Conservation (phyloP, 2,888 invertebrate genomes). For the Trachelus iudaicus region DNA sequence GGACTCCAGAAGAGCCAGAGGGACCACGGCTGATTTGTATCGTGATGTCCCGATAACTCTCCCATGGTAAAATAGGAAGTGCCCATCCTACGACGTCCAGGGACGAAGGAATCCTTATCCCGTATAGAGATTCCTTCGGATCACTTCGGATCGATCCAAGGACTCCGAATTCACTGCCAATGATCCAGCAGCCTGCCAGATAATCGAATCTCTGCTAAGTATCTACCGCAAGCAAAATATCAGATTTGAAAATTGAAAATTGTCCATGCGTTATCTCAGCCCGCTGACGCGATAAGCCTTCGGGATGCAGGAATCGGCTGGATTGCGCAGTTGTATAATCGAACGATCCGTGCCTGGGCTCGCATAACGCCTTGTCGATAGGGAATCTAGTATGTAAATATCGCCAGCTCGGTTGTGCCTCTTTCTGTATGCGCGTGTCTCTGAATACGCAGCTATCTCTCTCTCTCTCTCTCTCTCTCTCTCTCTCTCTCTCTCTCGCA, state of each 20-base stretch:
- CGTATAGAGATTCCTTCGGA: not conserved
- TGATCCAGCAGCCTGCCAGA: no score
- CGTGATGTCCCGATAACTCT: slow-evolving; percentile 15
- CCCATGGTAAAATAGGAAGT: slow-evolving; percentile 15
- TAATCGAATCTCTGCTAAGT: no score
- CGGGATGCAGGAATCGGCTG: no score
- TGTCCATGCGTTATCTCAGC: no score
- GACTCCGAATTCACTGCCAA: no score
- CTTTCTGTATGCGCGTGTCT: slow-evolving; percentile 12
- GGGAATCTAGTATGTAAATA: slow-evolving; percentile 48
- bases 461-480: slow-evolving; percentile 11
- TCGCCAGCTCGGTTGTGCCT: slow-evolving; percentile 12
- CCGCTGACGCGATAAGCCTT: no score
- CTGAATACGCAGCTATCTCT: slow-evolving; percentile 20
- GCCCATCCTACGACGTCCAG: not conserved
- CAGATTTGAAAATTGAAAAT: no score
- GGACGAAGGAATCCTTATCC: slow-evolving; percentile 3
- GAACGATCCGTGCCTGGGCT: slow-evolving; percentile 1
- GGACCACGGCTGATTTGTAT: slow-evolving; percentile 15
- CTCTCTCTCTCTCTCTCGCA: slow-evolving; percentile 7
- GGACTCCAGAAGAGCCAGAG: not conserved
- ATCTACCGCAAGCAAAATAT: no score
- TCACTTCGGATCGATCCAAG: not conserved
- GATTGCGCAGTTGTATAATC: not conserved
- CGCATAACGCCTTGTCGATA: slow-evolving; percentile 28